These are phyloP conservation scores for Pangasius krempfi DNA, from an alignment of 2,797 vertebrate species.

Conservation along the genomic window DNA sequence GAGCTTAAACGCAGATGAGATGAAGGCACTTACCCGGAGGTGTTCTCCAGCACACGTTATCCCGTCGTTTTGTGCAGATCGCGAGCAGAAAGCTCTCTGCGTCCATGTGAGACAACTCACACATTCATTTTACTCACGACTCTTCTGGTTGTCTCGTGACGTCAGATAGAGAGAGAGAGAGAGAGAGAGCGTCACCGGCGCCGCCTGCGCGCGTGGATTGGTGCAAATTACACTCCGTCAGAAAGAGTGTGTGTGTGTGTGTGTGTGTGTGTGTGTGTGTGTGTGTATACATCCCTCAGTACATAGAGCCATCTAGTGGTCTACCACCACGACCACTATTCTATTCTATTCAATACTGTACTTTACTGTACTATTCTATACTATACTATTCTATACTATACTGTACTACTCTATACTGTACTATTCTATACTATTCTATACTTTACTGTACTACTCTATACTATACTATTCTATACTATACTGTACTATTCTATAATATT, in stretches of 20 bases:
- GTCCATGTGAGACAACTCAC: slow-evolving; percentile 23
- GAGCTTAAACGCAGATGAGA: neutral
- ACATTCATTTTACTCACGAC: slow-evolving; percentile 31
- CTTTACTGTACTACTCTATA: neutral
- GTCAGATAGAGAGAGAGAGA: slow-evolving; percentile 31
- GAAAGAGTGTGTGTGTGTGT: neutral
- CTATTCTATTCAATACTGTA: neutral
- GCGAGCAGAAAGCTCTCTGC: neutral
- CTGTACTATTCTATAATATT: neutral
- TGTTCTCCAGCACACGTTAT: neutral
- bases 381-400: neutral
- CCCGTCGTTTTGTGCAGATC: neutral
- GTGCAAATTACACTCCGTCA: neutral
- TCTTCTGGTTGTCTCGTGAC: slow-evolving; percentile 12
- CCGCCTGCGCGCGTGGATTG: slow-evolving; percentile 8
- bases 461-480: neutral
- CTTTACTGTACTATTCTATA: neutral
- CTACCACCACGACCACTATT: neutral
- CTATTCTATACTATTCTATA: neutral
- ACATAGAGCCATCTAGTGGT: slow-evolving; percentile 13
- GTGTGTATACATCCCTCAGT: neutral
- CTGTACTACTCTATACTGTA: neutral
- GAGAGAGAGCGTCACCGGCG: slow-evolving; percentile 1
- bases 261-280: no score
- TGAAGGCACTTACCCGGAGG: neutral